These are phyloP conservation scores for Phania funesta DNA, from an alignment of 2,888 invertebrate species.

Conservation along the genomic window DNA sequence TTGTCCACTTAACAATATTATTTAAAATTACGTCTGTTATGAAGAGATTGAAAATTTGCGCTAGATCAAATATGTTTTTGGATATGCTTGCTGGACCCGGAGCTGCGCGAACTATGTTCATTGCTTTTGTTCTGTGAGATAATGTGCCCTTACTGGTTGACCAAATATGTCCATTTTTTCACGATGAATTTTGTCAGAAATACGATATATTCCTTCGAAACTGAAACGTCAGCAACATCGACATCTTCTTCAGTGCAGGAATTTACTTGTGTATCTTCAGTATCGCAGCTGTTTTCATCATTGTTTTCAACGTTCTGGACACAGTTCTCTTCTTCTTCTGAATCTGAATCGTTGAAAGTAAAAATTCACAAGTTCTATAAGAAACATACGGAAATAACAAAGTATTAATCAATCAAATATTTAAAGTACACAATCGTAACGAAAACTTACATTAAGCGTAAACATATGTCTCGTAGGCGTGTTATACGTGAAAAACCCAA, in stretches of 20 bases:
- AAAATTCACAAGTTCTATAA: neutral
- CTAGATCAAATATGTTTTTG: neutral
- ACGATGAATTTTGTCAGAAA: neutral
- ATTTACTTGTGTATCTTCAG: neutral
- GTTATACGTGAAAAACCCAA: neutral
- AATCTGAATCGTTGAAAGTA: neutral
- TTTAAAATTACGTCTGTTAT: slow-evolving; percentile 3
- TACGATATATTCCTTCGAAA: neutral
- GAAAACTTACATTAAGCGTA: neutral
- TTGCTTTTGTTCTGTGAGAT: slow-evolving; percentile 1
- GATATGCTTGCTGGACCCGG: neutral
- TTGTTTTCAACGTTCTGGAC: neutral
- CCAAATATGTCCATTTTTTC: neutral
- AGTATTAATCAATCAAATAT: neutral
- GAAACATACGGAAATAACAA: neutral
- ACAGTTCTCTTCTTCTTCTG: neutral
- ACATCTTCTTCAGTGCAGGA: neutral
- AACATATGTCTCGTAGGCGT: neutral
- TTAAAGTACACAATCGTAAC: neutral
- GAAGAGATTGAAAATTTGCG: neutral
- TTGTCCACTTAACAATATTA: slow-evolving; percentile 3
- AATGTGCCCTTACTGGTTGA: slow-evolving; percentile 2
- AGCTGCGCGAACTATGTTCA: no score
- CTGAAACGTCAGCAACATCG: neutral
- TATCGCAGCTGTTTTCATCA: neutral